Conservation (phyloP, 2,797 vertebrate genomes). For the Rhinichthys osculus region DNA sequence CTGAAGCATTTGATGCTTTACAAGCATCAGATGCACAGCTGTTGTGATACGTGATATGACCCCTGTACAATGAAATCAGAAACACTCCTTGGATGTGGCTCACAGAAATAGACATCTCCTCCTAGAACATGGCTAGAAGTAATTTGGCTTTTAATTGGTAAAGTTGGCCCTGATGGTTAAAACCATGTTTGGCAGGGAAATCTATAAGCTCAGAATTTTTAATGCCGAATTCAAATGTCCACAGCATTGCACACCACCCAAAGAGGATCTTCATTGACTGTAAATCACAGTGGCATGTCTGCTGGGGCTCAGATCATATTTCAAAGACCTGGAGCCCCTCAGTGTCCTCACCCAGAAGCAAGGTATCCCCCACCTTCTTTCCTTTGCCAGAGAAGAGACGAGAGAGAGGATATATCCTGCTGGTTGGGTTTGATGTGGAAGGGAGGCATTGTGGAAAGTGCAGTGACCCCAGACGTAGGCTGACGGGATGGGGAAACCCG, state of each 20-base stretch:
- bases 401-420: slow-evolving; percentile 43
- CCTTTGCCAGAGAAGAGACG: slow-evolving; percentile 26
- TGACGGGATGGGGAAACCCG: slow-evolving; percentile 29
- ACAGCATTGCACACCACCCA: slow-evolving; percentile 22
- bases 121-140: slow-evolving; percentile 34
- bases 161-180: neutral
- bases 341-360: slow-evolving; percentile 16
- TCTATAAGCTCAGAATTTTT: neutral
- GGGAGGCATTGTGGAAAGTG: slow-evolving; percentile 50
- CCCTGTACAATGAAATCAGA: slow-evolving; percentile 46
- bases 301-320: slow-evolving; percentile 42
- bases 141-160: slow-evolving; percentile 7
- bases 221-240: neutral
- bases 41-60: slow-evolving; percentile 37
- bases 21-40: neutral
- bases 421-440: slow-evolving; percentile 59
- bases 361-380: slow-evolving; percentile 29
- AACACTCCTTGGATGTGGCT: slow-evolving; percentile 29
- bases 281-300: slow-evolving; percentile 57
- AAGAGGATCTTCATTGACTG: slow-evolving; percentile 45
- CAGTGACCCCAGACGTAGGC: slow-evolving; percentile 47
- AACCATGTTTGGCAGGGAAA: slow-evolving; percentile 7
- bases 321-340: slow-evolving; percentile 58
- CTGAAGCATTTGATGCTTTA: slow-evolving; percentile 11
- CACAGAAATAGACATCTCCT: slow-evolving; percentile 10